Evolutionary conservation across 2,113 vertebrate species (phyloP).

Genomic region (Centropus bengalensis): DNA sequence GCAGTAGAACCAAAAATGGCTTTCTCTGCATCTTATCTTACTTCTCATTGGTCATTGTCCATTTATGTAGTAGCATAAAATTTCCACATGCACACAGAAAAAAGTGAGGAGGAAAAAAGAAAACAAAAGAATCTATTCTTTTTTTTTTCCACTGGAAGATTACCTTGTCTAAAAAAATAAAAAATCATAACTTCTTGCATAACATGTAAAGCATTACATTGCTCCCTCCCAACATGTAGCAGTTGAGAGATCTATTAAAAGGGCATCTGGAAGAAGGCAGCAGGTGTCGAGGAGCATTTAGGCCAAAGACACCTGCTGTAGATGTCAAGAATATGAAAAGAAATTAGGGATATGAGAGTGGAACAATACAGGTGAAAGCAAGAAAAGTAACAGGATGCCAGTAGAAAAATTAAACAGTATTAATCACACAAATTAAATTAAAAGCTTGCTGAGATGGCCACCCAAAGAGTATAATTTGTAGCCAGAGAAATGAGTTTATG

Average conservation of each 20-base stretch:
- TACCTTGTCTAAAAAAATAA: neutral
- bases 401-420: neutral
- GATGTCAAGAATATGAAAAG: constrained; percentile 28
- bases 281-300: constrained; percentile 1
- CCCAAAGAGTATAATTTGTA: neutral
- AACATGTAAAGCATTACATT: neutral
- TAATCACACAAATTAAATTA: neutral
- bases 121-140: neutral
- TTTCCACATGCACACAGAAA: neutral
- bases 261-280: neutral
- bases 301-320: constrained; percentile 19
- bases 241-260: neutral
- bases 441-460: neutral
- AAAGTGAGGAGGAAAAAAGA: neutral
- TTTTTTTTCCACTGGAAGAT: neutral
- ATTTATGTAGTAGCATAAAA: neutral
- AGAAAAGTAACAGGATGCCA: neutral
- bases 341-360: neutral
- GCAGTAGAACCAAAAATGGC: neutral
- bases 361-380: neutral
- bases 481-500: neutral
- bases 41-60: neutral
- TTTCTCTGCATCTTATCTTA: neutral
- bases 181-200: neutral
- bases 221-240: fast-evolving